phyloP scores from a whole-genome alignment of 2,113 vertebrate species.

The Leptobrachium ailaonicum region DNA sequence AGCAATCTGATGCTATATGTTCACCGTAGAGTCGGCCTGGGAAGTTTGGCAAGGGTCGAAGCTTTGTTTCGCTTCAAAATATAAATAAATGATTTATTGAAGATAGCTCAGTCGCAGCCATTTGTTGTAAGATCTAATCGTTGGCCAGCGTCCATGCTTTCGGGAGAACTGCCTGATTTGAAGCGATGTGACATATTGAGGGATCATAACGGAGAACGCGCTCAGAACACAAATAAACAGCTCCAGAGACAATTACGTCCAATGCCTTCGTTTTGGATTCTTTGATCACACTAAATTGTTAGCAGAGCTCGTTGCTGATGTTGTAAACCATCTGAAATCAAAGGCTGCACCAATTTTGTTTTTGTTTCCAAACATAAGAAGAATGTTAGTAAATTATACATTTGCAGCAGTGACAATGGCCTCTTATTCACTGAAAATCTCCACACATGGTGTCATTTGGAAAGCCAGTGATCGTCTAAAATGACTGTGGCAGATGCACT shows the following conservation, averaged over 20 bases:
- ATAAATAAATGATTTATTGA: slow-evolving; percentile 25
- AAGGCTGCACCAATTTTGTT: background rate
- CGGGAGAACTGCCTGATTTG: background rate
- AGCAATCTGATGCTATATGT: slow-evolving; percentile 34
- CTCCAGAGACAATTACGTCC: background rate
- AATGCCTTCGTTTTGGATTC: background rate
- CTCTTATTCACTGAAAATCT: too few species aligned
- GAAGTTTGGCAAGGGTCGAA: slow-evolving; percentile 24
- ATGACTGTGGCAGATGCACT: too few species aligned
- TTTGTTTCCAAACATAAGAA: background rate
- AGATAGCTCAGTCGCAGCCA: background rate
- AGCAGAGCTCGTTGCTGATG: slow-evolving; percentile 4
- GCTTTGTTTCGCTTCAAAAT: slow-evolving; percentile 25
- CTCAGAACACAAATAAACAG: slow-evolving; percentile 7
- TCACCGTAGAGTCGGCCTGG: slow-evolving; percentile 8
- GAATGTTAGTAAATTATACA: slow-evolving; percentile 6
- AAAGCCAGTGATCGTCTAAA: too few species aligned
- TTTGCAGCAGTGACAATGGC: too few species aligned
- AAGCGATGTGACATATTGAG: slow-evolving; percentile 1
- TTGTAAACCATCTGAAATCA: background rate
- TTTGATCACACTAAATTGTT: slow-evolving; percentile 14
- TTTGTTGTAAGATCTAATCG: slow-evolving; percentile 1
- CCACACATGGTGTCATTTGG: too few species aligned
- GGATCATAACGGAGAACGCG: background rate
- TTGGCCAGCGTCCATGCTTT: slow-evolving; percentile 9